These are phyloP conservation scores for Planiliza haematocheilus DNA, from an alignment of 2,113 vertebrate species.

Conservation along the genomic window DNA sequence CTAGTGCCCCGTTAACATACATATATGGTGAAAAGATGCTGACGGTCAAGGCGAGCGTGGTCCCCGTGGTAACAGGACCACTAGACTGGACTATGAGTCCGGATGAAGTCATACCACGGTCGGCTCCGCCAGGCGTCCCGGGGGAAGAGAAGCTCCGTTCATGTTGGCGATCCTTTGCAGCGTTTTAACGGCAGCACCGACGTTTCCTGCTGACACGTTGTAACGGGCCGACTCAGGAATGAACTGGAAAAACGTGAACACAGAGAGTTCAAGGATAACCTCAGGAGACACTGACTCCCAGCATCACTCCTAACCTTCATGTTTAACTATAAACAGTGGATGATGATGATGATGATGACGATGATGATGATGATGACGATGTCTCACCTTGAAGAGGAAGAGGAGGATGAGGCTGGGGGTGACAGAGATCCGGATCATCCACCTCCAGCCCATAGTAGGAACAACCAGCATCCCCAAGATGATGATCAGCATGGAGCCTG, in stretches of 20 bases:
- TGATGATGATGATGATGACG: too few relatives aligned
- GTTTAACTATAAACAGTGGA: too few relatives aligned
- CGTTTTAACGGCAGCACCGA: constrained; percentile 80
- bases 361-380: background rate
- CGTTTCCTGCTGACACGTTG: constrained; percentile 89
- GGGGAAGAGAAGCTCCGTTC: constrained; percentile 83
- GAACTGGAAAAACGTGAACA: constrained; percentile 79
- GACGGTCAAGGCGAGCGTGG: too few relatives aligned
- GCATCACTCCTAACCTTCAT: too few relatives aligned
- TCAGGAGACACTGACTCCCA: background rate
- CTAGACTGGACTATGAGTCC: too few relatives aligned
- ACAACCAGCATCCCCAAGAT: constrained; percentile 90
- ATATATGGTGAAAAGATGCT: too few relatives aligned
- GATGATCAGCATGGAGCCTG: constrained; percentile 93
- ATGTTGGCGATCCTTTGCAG: constrained; percentile 87
- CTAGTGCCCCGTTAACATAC: too few relatives aligned
- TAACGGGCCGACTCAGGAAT: constrained; percentile 94
- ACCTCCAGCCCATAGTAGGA: constrained; percentile 91
- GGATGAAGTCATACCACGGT: constrained; percentile 71
- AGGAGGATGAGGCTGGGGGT: constrained; percentile 90
- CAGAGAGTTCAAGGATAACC: background rate
- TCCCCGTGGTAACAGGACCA: too few relatives aligned
- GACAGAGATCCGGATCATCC: constrained; percentile 93
- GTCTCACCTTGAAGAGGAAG: constrained; percentile 88
- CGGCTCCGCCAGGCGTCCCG: constrained; percentile 86